phyloP scores from a whole-genome alignment of 2,888 invertebrate species.

The Timandra comae region DNA sequence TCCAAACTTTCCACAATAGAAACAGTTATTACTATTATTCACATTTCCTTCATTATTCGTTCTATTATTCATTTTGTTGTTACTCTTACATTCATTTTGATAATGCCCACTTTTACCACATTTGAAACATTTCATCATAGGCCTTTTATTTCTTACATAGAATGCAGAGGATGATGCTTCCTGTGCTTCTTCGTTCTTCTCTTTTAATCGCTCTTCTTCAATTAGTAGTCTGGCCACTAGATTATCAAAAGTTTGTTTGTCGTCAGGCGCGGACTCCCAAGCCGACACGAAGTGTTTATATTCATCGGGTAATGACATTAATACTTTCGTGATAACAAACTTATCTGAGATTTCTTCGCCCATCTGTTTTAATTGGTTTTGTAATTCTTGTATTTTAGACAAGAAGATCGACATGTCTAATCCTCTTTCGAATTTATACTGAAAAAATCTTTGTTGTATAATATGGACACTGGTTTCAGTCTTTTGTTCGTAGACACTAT shows the following conservation, averaged over 20 bases:
- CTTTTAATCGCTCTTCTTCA: conserved; percentile 23
- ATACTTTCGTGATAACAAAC: too few species aligned
- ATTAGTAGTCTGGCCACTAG: conserved; percentile 22
- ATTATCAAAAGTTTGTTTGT: conserved; percentile 20
- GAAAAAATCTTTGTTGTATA: too few species aligned
- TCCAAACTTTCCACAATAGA: conserved; percentile 12
- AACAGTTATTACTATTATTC: too few species aligned
- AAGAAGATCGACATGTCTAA: too few species aligned
- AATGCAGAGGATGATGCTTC: background rate
- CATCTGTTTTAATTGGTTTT: too few species aligned
- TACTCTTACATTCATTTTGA: background rate
- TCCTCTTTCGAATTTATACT: too few species aligned
- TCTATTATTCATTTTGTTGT: background rate
- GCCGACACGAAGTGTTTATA: conserved; percentile 38
- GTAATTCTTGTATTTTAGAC: too few species aligned
- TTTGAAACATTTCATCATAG: background rate
- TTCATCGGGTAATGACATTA: too few species aligned
- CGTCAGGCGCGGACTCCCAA: conserved; percentile 26
- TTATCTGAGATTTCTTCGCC: too few species aligned
- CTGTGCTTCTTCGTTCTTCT: too few species aligned
- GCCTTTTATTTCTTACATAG: background rate
- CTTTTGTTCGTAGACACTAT: conserved; percentile 27
- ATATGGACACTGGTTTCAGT: too few species aligned
- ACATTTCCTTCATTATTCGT: too few species aligned
- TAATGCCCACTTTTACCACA: conserved; percentile 2